phyloP scores from a whole-genome alignment of 2,113 vertebrate species.

The Saccopteryx leptura region DNA sequence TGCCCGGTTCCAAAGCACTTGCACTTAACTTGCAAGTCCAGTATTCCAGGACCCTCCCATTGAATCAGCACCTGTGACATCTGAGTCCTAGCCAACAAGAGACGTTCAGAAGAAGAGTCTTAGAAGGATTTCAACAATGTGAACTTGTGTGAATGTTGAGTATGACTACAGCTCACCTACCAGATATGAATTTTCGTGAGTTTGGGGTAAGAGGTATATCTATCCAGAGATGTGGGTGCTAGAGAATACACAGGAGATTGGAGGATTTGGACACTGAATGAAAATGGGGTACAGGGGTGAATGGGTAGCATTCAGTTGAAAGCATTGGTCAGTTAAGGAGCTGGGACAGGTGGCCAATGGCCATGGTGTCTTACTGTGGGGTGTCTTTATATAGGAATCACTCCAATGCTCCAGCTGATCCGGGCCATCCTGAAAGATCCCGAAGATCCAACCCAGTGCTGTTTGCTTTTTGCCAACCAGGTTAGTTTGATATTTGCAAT shows the following conservation, averaged over 20 bases:
- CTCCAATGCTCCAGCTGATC: conserved; percentile 89
- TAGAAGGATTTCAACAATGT: not conserved
- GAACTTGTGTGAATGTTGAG: not conserved
- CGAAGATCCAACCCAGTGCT: conserved; percentile 87
- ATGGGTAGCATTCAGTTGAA: not conserved
- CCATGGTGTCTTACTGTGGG: not conserved
- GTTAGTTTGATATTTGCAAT: conserved; percentile 77
- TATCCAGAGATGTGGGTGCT: not conserved
- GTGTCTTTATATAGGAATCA: conserved; percentile 85
- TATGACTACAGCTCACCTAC: not conserved
- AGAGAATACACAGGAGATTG: not conserved
- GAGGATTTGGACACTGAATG: not conserved
- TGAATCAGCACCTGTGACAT: not conserved
- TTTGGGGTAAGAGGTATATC: not conserved
- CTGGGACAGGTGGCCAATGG: not conserved
- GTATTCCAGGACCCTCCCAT: not conserved
- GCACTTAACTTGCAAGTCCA: not conserved
- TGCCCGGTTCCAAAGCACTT: not conserved
- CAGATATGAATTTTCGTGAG: not conserved
- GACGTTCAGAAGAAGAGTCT: not conserved
- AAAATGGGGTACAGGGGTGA: not conserved
- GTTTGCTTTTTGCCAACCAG: conserved; percentile 91
- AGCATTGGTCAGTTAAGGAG: not conserved
- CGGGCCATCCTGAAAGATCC: conserved; percentile 88
- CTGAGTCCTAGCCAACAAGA: not conserved